These are phyloP conservation scores for Lota lota DNA, from an alignment of 2,113 vertebrate genomes.

Conservation along the genomic window DNA sequence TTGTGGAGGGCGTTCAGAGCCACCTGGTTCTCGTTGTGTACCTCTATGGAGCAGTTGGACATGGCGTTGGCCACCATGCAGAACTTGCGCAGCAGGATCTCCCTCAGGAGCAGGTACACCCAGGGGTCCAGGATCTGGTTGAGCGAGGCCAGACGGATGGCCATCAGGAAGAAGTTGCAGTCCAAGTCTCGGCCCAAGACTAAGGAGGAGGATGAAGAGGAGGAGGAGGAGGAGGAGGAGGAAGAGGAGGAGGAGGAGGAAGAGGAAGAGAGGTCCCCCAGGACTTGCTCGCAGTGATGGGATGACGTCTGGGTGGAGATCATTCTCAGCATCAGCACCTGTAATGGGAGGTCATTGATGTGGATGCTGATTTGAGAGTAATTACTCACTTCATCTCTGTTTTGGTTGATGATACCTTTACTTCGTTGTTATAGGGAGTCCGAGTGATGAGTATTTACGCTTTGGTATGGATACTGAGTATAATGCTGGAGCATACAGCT, in stretches of 20 bases:
- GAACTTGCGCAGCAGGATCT: constrained; percentile 87
- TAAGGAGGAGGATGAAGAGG: rapidly evolving
- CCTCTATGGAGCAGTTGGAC: constrained; percentile 79
- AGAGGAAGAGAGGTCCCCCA: not conserved
- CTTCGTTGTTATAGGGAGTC: no score
- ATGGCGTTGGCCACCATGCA: constrained; percentile 87
- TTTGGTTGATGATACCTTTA: no score
- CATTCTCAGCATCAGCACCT: constrained; percentile 90
- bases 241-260: not conserved
- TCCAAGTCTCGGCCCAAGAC: constrained; percentile 59
- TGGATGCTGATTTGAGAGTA: not conserved
- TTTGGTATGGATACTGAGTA: no score
- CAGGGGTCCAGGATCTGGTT: constrained; percentile 98
- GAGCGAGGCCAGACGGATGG: constrained; percentile 90
- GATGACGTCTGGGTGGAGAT: constrained; percentile 76
- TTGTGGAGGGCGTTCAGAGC: constrained; percentile 69
- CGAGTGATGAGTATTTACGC: no score
- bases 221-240: no score
- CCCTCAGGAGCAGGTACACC: constrained; percentile 93
- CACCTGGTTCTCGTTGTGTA: constrained; percentile 69
- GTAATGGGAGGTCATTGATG: constrained; percentile 17
- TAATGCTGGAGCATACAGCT: no score
- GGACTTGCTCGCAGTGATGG: constrained; percentile 73
- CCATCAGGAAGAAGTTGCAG: constrained; percentile 84
- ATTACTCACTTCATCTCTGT: not conserved